Evolutionary conservation across 2,113 vertebrate genomes (phyloP).

Genomic region (Menidia beryllina): DNA sequence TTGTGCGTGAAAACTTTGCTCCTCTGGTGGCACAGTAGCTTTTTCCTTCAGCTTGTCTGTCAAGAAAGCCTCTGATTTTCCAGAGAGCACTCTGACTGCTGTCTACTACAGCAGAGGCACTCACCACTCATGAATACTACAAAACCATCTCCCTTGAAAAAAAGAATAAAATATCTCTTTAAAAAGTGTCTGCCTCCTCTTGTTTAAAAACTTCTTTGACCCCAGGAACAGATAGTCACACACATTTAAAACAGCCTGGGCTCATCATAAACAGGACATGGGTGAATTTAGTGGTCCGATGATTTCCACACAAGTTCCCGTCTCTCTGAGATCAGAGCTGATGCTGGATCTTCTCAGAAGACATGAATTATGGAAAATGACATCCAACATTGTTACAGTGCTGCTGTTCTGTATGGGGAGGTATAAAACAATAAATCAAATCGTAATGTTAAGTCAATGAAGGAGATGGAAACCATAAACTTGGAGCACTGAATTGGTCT

Average conservation of each 20-base stretch:
- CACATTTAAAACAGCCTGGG: slow-evolving; percentile 12
- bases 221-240: slow-evolving; percentile 4
- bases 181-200: neutral
- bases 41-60: too few relatives aligned
- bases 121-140: too few relatives aligned
- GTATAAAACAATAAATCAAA: slow-evolving; percentile 52
- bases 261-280: slow-evolving; percentile 34
- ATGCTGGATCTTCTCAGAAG: slow-evolving; percentile 52
- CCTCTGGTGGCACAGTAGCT: too few relatives aligned
- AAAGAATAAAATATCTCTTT: neutral
- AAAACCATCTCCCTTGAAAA: too few relatives aligned
- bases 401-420: slow-evolving; percentile 39
- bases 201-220: slow-evolving; percentile 10
- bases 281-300: slow-evolving; percentile 38
- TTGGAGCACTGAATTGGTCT: slow-evolving; percentile 13
- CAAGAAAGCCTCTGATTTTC: too few relatives aligned
- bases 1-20: too few relatives aligned
- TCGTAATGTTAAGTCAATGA: slow-evolving; percentile 39
- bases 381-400: slow-evolving; percentile 57
- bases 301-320: slow-evolving; percentile 49
- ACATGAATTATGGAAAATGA: slow-evolving; percentile 62
- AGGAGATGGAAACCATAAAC: slow-evolving; percentile 25
- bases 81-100: too few relatives aligned
- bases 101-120: too few relatives aligned
- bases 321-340: slow-evolving; percentile 26